phyloP scores from a whole-genome alignment of 1,140 invertebrate genomes.

The Stegodyphus mimosarum region DNA sequence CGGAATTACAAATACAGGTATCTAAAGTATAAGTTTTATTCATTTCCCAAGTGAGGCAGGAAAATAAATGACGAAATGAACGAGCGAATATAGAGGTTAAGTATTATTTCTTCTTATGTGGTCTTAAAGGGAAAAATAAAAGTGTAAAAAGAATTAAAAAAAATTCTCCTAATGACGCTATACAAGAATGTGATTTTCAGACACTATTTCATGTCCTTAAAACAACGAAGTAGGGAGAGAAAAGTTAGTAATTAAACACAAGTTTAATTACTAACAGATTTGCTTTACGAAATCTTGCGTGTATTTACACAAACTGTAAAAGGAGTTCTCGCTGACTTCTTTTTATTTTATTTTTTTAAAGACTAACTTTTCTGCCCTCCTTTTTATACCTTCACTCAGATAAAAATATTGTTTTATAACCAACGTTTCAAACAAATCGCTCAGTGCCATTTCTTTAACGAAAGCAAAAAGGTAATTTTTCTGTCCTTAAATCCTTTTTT shows the following conservation, averaged over 20 bases:
- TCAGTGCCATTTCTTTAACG: slow-evolving; percentile 15
- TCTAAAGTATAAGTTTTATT: too few relatives aligned
- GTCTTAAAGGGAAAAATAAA: too few relatives aligned
- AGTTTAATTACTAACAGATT: background rate
- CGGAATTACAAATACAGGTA: too few relatives aligned
- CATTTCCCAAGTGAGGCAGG: too few relatives aligned
- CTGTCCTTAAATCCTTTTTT: slow-evolving; percentile 39
- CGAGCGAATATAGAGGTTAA: too few relatives aligned
- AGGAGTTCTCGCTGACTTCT: slow-evolving; percentile 5
- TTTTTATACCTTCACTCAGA: slow-evolving; percentile 4
- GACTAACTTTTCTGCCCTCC: background rate
- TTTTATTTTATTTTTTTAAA: too few relatives aligned
- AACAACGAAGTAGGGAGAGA: background rate
- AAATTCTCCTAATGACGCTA: too few relatives aligned
- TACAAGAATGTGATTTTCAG: too few relatives aligned
- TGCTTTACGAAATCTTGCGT: slow-evolving; percentile 8
- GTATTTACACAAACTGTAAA: slow-evolving; percentile 32
- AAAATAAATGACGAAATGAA: too few relatives aligned
- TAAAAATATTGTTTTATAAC: slow-evolving; percentile 33
- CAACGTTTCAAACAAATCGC: slow-evolving; percentile 33
- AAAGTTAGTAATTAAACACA: slow-evolving; percentile 31
- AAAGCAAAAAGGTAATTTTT: slow-evolving; percentile 25
- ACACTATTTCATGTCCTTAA: too few relatives aligned
- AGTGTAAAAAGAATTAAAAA: too few relatives aligned
- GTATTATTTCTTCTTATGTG: too few relatives aligned